These are phyloP conservation scores for Betta splendens DNA, from an alignment of 2,797 vertebrate species.

Conservation along the genomic window DNA sequence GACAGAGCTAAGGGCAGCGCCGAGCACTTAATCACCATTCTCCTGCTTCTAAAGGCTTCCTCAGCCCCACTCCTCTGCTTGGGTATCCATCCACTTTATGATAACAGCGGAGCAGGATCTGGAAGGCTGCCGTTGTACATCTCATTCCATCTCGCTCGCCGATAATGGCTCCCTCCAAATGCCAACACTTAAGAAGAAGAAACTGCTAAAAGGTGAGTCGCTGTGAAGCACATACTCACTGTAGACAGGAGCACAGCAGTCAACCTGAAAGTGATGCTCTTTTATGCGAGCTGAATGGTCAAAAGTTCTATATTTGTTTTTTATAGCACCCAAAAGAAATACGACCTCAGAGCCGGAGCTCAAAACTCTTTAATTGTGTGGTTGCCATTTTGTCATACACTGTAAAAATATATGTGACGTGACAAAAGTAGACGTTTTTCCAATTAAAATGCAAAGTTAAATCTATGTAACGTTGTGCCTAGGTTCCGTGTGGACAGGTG, in stretches of 20 bases:
- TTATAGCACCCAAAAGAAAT: slow-evolving; percentile 22
- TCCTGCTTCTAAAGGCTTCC: slow-evolving; percentile 22
- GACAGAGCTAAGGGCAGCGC: slow-evolving; percentile 20
- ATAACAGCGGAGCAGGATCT: slow-evolving; percentile 35
- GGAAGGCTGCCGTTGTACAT: slow-evolving; percentile 36
- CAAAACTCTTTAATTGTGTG: background rate
- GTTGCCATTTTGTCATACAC: too few relatives aligned
- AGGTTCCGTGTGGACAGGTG: too few relatives aligned
- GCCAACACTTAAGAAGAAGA: slow-evolving; percentile 18
- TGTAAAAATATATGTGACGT: too few relatives aligned
- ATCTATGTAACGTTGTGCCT: too few relatives aligned
- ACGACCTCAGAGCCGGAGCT: slow-evolving; percentile 25
- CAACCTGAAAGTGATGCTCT: slow-evolving; percentile 41
- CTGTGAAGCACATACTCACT: slow-evolving; percentile 3
- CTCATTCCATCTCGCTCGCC: slow-evolving; percentile 40
- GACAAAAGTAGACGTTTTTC: background rate
- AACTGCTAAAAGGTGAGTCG: slow-evolving; percentile 28
- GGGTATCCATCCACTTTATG: slow-evolving; percentile 35
- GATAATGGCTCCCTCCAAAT: slow-evolving; percentile 47
- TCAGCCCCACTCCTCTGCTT: slow-evolving; percentile 4
- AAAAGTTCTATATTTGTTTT: background rate
- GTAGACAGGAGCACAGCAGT: slow-evolving; percentile 27
- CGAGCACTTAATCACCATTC: slow-evolving; percentile 25
- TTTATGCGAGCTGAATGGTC: slow-evolving; percentile 41
- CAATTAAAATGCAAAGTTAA: too few relatives aligned